phyloP scores from a whole-genome alignment of 2,888 invertebrate genomes.

The Holacanthella duospinosa region DNA sequence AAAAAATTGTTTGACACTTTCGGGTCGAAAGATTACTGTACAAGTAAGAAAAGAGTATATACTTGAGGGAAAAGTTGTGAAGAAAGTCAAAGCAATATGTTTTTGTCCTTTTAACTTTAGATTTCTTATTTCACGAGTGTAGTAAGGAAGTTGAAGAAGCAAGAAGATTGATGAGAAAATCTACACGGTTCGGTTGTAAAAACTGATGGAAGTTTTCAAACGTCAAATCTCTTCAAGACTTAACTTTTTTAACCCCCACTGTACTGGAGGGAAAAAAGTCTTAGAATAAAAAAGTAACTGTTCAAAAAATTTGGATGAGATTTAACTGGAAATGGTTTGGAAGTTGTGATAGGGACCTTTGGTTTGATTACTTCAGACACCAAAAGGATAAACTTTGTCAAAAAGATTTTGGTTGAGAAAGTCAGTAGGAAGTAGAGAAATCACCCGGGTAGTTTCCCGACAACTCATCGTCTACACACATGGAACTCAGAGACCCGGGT shows the following conservation, averaged over 20 bases:
- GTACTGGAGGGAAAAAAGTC: too few relatives aligned
- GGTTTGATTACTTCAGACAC: not conserved
- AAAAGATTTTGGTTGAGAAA: not conserved
- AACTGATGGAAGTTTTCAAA: not conserved
- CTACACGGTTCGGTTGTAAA: not conserved
- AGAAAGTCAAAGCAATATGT: too few relatives aligned
- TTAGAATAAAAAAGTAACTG: not conserved
- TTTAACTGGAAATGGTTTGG: too few relatives aligned
- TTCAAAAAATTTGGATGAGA: too few relatives aligned
- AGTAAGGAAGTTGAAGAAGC: not conserved
- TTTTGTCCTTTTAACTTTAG: too few relatives aligned
- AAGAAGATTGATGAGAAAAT: not conserved
- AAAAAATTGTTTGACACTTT: too few relatives aligned
- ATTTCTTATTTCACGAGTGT: too few relatives aligned
- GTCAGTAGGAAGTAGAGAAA: too few relatives aligned
- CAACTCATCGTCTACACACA: not conserved
- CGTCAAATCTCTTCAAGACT: not conserved
- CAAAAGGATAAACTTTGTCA: not conserved
- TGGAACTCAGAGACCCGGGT: not conserved
- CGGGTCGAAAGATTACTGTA: too few relatives aligned
- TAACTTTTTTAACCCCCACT: too few relatives aligned
- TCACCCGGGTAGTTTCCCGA: conserved; percentile 4
- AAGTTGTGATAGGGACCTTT: not conserved
- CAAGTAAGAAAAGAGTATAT: too few relatives aligned
- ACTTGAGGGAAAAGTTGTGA: too few relatives aligned